phyloP scores from a whole-genome alignment of 2,113 vertebrate genomes.

The Abramis brama region DNA sequence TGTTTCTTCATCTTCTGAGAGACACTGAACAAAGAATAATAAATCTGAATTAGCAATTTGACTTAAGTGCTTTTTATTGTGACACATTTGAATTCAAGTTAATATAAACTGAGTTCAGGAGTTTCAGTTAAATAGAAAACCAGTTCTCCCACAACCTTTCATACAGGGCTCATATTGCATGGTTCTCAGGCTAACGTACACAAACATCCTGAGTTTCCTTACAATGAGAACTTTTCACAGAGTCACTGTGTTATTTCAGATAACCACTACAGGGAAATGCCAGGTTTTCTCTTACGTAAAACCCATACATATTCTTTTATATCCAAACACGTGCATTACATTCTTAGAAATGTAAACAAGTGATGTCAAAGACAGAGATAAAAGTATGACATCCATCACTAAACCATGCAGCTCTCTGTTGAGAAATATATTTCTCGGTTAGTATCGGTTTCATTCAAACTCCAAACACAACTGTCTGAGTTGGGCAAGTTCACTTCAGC shows the following conservation, averaged over 20 bases:
- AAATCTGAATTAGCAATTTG: background rate
- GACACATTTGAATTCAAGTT: background rate
- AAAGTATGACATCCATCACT: background rate
- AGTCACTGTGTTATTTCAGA: background rate
- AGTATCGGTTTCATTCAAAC: background rate
- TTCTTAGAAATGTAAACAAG: conserved; percentile 5
- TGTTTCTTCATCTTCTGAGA: background rate
- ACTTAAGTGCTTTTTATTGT: background rate
- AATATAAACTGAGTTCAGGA: background rate
- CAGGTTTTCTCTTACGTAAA: background rate
- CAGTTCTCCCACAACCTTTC: background rate
- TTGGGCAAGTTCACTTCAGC: background rate
- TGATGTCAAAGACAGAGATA: background rate
- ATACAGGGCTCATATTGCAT: background rate
- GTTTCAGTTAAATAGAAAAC: background rate
- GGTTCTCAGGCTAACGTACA: background rate
- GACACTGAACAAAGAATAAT: background rate
- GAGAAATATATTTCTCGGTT: background rate
- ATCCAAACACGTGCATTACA: background rate
- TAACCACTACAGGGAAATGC: background rate
- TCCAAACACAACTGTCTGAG: background rate
- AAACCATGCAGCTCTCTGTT: background rate
- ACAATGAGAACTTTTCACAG: background rate
- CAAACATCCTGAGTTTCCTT: background rate
- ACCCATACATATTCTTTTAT: background rate